phyloP scores from a whole-genome alignment of 2,113 vertebrate genomes.

The Halcyon senegalensis region DNA sequence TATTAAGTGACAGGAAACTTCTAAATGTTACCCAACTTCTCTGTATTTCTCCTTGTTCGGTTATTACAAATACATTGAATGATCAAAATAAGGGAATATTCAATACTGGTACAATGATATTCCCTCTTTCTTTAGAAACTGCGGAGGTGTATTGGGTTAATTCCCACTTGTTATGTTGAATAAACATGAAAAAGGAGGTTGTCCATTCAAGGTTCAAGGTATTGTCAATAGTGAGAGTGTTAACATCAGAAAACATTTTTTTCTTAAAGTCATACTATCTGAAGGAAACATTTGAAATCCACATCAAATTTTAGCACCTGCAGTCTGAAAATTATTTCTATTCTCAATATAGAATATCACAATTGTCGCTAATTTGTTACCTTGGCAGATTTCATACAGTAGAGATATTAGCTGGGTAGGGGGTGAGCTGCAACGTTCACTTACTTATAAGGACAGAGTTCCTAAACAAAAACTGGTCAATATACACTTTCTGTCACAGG shows the following conservation, averaged over 20 bases:
- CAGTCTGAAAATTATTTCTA: not conserved
- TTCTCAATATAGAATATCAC: not conserved
- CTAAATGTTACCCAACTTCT: not conserved
- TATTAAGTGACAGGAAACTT: not conserved
- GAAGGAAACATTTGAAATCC: not conserved
- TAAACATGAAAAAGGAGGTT: not conserved
- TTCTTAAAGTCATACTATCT: not conserved
- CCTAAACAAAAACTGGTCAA: accelerated
- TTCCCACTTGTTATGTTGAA: not conserved
- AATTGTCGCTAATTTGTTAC: not conserved
- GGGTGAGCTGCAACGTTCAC: not conserved
- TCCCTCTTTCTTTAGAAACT: not conserved
- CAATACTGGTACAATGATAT: not conserved
- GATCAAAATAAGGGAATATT: not conserved
- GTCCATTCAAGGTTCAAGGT: not conserved
- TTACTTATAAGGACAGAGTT: not conserved
- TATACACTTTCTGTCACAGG: not conserved
- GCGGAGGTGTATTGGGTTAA: not conserved
- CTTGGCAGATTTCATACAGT: not conserved
- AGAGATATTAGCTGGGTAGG: not conserved
- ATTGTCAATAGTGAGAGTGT: not conserved
- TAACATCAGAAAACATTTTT: not conserved
- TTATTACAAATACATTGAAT: not conserved
- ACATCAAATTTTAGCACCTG: not conserved
- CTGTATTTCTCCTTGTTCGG: not conserved